Conservation (phyloP, 1,140 invertebrate species). For the Rhagoletis pomonella region DNA sequence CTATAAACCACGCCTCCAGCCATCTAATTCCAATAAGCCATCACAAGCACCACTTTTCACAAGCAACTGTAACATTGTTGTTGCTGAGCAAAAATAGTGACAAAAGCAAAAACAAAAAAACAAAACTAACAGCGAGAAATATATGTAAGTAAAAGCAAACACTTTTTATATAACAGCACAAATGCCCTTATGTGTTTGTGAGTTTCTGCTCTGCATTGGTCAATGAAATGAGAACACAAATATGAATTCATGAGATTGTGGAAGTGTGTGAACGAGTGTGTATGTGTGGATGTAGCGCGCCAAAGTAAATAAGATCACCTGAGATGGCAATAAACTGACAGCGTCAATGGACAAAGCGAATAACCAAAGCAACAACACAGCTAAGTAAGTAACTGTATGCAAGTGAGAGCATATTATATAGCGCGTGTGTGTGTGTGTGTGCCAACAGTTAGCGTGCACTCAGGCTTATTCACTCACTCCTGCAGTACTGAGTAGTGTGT, state of each 20-base stretch:
- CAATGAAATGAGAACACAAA: slow-evolving; percentile 70
- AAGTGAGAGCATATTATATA: background rate
- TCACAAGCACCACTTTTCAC: background rate
- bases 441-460: background rate
- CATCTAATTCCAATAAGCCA: slow-evolving; percentile 42
- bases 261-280: slow-evolving; percentile 20
- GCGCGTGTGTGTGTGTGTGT: background rate
- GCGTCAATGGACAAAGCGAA: background rate
- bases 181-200: background rate
- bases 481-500: background rate
- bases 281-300: background rate
- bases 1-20: slow-evolving; percentile 40
- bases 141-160: background rate
- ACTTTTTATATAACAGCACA: slow-evolving; percentile 3
- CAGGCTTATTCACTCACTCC: slow-evolving; percentile 1
- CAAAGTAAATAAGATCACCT: slow-evolving; percentile 62
- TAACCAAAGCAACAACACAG: slow-evolving; percentile 36
- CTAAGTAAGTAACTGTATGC: slow-evolving; percentile 20
- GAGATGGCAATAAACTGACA: slow-evolving; percentile 52
- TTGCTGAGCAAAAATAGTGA: slow-evolving; percentile 3
- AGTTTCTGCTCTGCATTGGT: slow-evolving; percentile 71
- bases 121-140: background rate
- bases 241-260: background rate
- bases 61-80: background rate
- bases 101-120: background rate